These are phyloP conservation scores for Bhutanitis thaidina DNA, from an alignment of 2,888 invertebrate species.

Conservation along the genomic window DNA sequence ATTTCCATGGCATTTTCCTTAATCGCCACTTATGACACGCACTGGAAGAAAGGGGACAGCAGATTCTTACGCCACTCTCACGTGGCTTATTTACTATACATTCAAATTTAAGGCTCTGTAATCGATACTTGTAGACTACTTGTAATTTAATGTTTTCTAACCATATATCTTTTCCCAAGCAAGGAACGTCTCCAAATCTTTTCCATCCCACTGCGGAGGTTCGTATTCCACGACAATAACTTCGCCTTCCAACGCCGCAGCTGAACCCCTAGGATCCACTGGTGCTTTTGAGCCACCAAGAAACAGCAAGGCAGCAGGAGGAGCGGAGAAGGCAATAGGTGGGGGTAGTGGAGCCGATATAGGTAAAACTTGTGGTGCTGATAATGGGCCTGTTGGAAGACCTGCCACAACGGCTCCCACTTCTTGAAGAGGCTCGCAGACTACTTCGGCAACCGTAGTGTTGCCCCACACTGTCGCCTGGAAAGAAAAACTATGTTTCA, in stretches of 20 bases:
- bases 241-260: conserved; percentile 80
- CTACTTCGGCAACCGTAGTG: conserved; percentile 68
- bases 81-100: too few species aligned
- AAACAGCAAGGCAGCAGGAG: conserved; percentile 71
- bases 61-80: too few species aligned
- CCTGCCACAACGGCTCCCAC: conserved; percentile 63
- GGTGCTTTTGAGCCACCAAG: conserved; percentile 83
- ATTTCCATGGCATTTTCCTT: too few species aligned
- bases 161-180: conserved; percentile 75
- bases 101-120: too few species aligned
- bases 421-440: conserved; percentile 65
- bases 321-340: conserved; percentile 37
- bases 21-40: too few species aligned
- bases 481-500: conserved; percentile 25
- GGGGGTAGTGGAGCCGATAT: conserved; percentile 49
- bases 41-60: too few species aligned
- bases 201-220: conserved; percentile 76
- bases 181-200: conserved; percentile 68
- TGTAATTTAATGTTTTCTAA: conserved; percentile 33
- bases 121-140: too few species aligned
- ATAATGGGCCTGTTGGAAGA: conserved; percentile 56
- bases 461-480: conserved; percentile 67
- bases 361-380: conserved; percentile 49
- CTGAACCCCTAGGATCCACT: conserved; percentile 80
- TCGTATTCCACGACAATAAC: conserved; percentile 82